Base-by-base conservation (phyloP, 2,113 vertebrate genomes). In the Pygoscelis adeliae region DNA sequence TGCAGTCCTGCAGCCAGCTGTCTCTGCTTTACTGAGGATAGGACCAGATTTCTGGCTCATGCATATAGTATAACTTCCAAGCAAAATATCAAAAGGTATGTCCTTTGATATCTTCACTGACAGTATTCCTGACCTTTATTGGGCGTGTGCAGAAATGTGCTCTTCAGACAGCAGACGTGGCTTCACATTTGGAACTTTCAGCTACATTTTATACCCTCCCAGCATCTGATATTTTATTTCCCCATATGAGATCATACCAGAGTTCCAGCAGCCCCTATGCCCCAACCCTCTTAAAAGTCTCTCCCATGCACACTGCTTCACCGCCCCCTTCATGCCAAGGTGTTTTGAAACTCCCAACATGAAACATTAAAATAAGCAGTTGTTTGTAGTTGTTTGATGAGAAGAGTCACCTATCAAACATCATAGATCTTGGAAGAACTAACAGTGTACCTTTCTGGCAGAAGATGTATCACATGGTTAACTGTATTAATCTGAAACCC, bases 1-100 rank as follows among this genome's bases (percentile, higher is more conserved):
- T 70, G n/a, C 92, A 93, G n/a, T 95, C 90, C 96, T 90, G 77
- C 29, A 88, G 53, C 67, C 95, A 95, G 70, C 49, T 95, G 93
- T 71, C 76, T 71, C 61, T 83, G 72, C 29, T 95, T 94, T 61
- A 53, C 56, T 58, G 70, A 80, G 92, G 66, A 77, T 49, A 93
- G 71, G 67, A 88, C 82, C 59, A 56, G 38, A 59, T 88, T 95
- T 86, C 92, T 97, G 96, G 92, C 95, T 92, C 29, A 9, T 23
- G 12, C 5, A 30, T 70, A n/a, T 30, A 61, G 13, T 70, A 77
- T 11, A 69, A 73, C 63, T 83, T 97, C 96, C 97, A 97, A 97
- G n/a, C 14, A 97, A 97, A 97, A 97, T 90, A 97, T 55, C 42
- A 70, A 70, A 93, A 93, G 50, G 7, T 89, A 86, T 96, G 76